Percentiles rank a stretch among this genome's conserved stretches.
These are phyloP conservation scores for Lithobates pipiens DNA, from an alignment of 2,797 vertebrate genomes.

Conservation along the genomic window DNA sequence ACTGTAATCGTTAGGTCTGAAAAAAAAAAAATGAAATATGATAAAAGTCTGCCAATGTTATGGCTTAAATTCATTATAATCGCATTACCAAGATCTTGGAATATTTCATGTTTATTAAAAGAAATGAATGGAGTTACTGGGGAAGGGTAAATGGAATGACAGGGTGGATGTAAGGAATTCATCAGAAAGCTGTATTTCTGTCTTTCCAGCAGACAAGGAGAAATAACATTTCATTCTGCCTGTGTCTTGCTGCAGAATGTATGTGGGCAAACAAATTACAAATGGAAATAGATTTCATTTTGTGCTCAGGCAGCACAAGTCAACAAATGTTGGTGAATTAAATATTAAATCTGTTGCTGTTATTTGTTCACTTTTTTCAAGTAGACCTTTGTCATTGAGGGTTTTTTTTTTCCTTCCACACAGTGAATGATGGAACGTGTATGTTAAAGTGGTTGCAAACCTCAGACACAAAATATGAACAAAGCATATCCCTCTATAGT, in stretches of 20 bases:
- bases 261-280: conserved; percentile 56
- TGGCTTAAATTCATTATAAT: conserved; percentile 53
- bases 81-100: conserved; percentile 9
- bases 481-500: too few species aligned
- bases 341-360: conserved; percentile 49
- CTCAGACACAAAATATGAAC: too few species aligned
- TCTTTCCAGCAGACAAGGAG: conserved; percentile 43
- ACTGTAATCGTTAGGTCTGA: conserved; percentile 18
- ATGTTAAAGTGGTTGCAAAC: background rate
- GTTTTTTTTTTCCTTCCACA: background rate
- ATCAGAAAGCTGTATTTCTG: conserved; percentile 43
- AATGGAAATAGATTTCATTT: conserved; percentile 58
- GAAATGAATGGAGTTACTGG: conserved; percentile 33
- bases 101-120: conserved; percentile 48
- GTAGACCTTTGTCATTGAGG: conserved; percentile 12
- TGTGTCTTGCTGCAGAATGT: conserved; percentile 30
- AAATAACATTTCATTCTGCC: conserved; percentile 55
- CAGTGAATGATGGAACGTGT: background rate
- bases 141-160: conserved; percentile 41
- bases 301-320: conserved; percentile 54
- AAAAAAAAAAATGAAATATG: conserved; percentile 26
- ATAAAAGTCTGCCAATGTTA: conserved; percentile 34
- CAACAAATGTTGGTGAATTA: conserved; percentile 55
- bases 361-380: conserved; percentile 33
- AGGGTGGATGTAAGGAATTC: conserved; percentile 37